These are phyloP conservation scores for Gastracanthus pulcherrimus DNA, from an alignment of 2,888 invertebrate species.

Conservation along the genomic window DNA sequence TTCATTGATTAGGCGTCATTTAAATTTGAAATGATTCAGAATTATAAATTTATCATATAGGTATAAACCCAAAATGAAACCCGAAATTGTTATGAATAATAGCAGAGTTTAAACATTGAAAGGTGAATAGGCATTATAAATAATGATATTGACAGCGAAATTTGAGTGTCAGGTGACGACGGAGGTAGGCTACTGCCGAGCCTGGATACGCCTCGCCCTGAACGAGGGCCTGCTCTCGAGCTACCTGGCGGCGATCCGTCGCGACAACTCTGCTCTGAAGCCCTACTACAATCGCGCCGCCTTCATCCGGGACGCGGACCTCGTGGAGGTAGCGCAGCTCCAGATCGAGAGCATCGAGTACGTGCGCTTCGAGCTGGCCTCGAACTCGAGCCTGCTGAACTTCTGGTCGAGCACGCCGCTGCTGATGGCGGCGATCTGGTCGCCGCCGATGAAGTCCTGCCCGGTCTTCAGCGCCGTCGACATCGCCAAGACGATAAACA, in stretches of 20 bases:
- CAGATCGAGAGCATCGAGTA: conserved; percentile 87
- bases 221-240: conserved; percentile 93
- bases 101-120: no score
- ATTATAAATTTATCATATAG: no score
- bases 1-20: no score
- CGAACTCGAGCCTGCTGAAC: conserved; percentile 89
- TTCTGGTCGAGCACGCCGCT: conserved; percentile 92
- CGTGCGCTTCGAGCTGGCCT: conserved; percentile 77
- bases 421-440: conserved; percentile 91
- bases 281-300: conserved; percentile 91
- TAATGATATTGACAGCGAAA: background rate
- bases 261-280: conserved; percentile 87
- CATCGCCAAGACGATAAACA: conserved; percentile 83
- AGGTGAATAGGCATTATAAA: no score
- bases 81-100: no score
- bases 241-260: conserved; percentile 89
- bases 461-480: conserved; percentile 88
- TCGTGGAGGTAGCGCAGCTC: conserved; percentile 87
- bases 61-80: no score
- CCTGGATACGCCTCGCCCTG: conserved; percentile 93
- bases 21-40: no score
- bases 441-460: conserved; percentile 87
- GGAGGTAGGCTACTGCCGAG: conserved; percentile 94
- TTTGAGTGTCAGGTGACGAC: conserved; percentile 79
- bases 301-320: conserved; percentile 90